phyloP scores from a whole-genome alignment of 2,797 vertebrate genomes.

The Hyperoplus immaculatus region DNA sequence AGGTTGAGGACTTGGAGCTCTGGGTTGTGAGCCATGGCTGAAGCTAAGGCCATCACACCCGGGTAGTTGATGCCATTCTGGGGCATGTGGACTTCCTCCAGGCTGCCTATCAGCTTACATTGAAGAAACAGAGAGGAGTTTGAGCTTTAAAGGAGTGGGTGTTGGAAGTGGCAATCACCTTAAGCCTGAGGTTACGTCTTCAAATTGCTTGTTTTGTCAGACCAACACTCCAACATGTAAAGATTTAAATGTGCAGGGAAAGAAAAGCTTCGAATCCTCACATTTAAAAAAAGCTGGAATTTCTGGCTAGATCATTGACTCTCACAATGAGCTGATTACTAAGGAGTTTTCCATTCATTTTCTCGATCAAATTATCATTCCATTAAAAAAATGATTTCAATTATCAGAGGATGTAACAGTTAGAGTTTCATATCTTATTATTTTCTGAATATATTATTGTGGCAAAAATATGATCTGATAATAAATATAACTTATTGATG shows the following conservation, averaged over 20 bases:
- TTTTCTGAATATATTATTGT: not conserved
- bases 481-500: not conserved
- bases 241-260: not conserved
- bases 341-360: not conserved
- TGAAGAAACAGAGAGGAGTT: not conserved
- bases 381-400: not conserved
- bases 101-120: slow-evolving; percentile 90
- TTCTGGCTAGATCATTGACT: no score
- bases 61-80: slow-evolving; percentile 96
- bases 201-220: not conserved
- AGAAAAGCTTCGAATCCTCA: not conserved
- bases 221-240: no score
- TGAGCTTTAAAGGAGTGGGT: not conserved
- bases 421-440: not conserved
- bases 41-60: slow-evolving; percentile 92
- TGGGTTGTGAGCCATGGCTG: slow-evolving; percentile 90
- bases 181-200: not conserved
- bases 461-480: not conserved
- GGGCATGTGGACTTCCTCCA: slow-evolving; percentile 97
- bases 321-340: no score
- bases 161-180: not conserved
- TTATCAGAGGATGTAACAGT: not conserved
- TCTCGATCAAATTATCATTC: not conserved
- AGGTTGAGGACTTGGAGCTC: slow-evolving; percentile 93
- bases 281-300: not conserved